A percentile compares a stretch with the other conserved stretches of the same genome.
These are phyloP conservation scores for Notodonta dromedarius DNA, from an alignment of 2,888 invertebrate genomes.

Conservation along the genomic window DNA sequence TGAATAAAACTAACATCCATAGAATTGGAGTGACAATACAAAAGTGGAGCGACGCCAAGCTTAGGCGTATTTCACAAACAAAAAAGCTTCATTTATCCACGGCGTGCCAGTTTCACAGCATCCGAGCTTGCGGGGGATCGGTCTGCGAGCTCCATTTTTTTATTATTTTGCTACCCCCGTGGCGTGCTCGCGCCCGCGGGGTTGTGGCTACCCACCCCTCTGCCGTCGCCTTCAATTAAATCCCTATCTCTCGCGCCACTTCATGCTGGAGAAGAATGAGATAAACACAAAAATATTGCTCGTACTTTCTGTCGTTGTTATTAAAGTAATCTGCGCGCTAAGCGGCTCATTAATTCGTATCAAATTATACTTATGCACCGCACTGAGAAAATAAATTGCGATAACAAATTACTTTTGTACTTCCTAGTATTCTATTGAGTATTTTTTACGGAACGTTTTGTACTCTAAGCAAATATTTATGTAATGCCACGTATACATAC, in stretches of 20 bases:
- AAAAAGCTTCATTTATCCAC: conserved; percentile 82
- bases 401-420: too few species aligned
- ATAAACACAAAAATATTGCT: conserved; percentile 78
- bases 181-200: conserved; percentile 52
- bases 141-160: conserved; percentile 74
- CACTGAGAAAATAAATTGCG: too few species aligned
- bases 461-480: too few species aligned
- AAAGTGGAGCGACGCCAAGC: conserved; percentile 76
- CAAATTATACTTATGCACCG: not conserved
- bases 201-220: conserved; percentile 60
- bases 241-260: conserved; percentile 77
- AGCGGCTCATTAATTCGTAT: conserved; percentile 45
- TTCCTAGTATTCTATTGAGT: too few species aligned
- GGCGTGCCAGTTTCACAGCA: conserved; percentile 83
- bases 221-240: conserved; percentile 78
- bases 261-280: conserved; percentile 77
- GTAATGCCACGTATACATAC: too few species aligned
- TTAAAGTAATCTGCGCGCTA: conserved; percentile 57
- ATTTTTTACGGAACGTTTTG: too few species aligned
- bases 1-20: conserved; percentile 77
- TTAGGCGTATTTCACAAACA: conserved; percentile 80
- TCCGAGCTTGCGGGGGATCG: conserved; percentile 79
- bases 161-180: conserved; percentile 73
- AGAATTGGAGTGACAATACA: conserved; percentile 77
- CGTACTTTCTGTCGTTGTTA: conserved; percentile 67